A percentile compares a stretch with the other conserved stretches of the same genome.
Evolutionary conservation across 1,140 invertebrate species (phyloP).

Genomic region (Lordiphosa mommai): DNA sequence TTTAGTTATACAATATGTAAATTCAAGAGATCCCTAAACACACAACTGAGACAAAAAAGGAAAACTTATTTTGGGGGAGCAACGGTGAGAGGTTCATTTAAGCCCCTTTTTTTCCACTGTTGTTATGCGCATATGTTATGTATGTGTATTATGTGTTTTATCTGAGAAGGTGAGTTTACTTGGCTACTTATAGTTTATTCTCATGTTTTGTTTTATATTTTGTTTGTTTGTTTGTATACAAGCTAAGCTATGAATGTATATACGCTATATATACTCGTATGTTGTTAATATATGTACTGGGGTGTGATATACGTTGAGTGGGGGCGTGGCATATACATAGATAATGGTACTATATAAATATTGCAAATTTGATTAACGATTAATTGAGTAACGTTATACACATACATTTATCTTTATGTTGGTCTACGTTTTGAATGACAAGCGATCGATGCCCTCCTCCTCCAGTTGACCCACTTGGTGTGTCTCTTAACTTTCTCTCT

Average conservation of each 20-base stretch:
- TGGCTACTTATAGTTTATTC: constrained; percentile 50
- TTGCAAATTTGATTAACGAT: constrained; percentile 58
- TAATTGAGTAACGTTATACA: constrained; percentile 49
- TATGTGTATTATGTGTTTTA: constrained; percentile 7
- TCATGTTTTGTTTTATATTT: constrained; percentile 14
- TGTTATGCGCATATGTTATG: not conserved
- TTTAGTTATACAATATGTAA: too few relatives aligned
- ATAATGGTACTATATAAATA: constrained; percentile 55
- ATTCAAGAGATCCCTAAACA: too few relatives aligned
- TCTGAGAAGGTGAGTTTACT: constrained; percentile 20
- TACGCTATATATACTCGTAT: not conserved
- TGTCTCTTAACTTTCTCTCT: not conserved
- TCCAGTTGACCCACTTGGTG: constrained; percentile 1
- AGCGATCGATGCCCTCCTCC: not conserved
- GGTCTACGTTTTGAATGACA: constrained; percentile 1
- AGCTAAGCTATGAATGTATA: constrained; percentile 50
- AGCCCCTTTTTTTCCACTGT: not conserved
- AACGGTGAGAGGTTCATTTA: not conserved
- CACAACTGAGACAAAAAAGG: too few relatives aligned
- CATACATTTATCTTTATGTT: constrained; percentile 25
- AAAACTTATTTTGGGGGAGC: too few relatives aligned
- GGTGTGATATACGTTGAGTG: constrained; percentile 41
- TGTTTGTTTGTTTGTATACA: constrained; percentile 34
- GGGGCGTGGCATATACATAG: constrained; percentile 38
- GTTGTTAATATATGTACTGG: constrained; percentile 17